Conservation (phyloP, 2,113 vertebrate species). For the Ancistrus triradiatus region DNA sequence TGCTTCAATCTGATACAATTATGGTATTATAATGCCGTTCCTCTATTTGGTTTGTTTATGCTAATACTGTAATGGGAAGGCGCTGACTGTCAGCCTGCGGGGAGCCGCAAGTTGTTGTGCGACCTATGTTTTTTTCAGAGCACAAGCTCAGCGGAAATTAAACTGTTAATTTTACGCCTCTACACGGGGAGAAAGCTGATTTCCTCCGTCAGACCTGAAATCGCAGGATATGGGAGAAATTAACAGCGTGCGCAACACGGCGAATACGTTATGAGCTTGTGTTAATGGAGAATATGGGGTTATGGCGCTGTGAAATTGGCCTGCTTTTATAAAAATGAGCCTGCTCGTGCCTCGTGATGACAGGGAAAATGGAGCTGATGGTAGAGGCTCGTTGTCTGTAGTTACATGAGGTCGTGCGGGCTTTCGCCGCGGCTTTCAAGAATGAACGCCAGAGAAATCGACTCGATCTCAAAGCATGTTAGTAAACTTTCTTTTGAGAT, state of each 20-base stretch:
- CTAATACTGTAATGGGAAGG: slow-evolving; percentile 16
- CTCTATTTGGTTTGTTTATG: slow-evolving; percentile 5
- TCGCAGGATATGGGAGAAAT: slow-evolving; percentile 32
- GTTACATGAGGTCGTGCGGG: neutral
- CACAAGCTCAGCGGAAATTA: slow-evolving; percentile 27
- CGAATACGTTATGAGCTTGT: slow-evolving; percentile 37
- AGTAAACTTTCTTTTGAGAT: too few species aligned
- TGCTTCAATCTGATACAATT: neutral
- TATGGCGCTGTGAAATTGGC: slow-evolving; percentile 40
- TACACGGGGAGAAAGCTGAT: slow-evolving; percentile 11
- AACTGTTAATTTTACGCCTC: slow-evolving; percentile 41
- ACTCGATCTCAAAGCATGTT: too few species aligned
- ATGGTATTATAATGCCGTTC: neutral
- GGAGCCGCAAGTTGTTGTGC: neutral
- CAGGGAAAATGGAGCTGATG: slow-evolving; percentile 13
- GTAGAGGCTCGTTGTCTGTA: slow-evolving; percentile 4
- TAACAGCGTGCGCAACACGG: slow-evolving; percentile 31
- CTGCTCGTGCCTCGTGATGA: slow-evolving; percentile 1
- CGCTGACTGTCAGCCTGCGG: slow-evolving; percentile 17
- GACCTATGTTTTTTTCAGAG: neutral
- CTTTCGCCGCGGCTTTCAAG: neutral
- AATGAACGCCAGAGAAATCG: too few species aligned
- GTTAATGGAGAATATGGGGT: slow-evolving; percentile 39
- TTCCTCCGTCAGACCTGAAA: slow-evolving; percentile 35
- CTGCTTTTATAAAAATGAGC: slow-evolving; percentile 34